Evolutionary conservation across 2,113 vertebrate genomes (phyloP).

Genomic region (Xiphophorus maculatus): DNA sequence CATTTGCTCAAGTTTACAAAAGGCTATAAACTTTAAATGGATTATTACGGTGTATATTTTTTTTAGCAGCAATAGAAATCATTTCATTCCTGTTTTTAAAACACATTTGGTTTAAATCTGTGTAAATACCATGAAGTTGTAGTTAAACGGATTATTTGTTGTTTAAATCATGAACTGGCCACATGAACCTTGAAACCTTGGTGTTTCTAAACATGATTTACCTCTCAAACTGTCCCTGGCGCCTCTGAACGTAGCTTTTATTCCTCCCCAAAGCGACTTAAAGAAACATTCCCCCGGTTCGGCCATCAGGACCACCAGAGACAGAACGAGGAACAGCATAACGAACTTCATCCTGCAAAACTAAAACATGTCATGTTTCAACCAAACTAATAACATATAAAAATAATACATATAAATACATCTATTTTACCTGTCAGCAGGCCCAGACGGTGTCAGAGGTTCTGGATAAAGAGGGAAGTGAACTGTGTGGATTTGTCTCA

Average conservation of each 20-base stretch:
- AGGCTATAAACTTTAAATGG: no score
- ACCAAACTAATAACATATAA: background rate
- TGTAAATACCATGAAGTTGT: no score
- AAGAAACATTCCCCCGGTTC: background rate
- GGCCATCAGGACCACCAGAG: background rate
- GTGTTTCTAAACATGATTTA: background rate
- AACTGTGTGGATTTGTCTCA: background rate
- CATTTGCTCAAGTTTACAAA: no score
- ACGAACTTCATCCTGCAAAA: slow-evolving; percentile 14
- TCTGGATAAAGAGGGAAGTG: background rate
- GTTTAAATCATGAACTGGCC: no score
- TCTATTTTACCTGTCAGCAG: slow-evolving; percentile 4
- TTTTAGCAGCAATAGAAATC: no score
- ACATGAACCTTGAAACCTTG: no score
- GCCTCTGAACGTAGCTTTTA: background rate
- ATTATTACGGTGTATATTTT: no score
- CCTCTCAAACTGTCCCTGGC: background rate
- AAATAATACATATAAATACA: background rate
- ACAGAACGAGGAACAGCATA: background rate
- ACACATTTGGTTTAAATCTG: no score
- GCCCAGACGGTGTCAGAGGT: background rate
- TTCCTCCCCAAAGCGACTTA: background rate
- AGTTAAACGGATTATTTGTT: no score
- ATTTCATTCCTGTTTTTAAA: no score
- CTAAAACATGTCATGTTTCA: background rate